Base-by-base conservation (phyloP, 2,797 vertebrate genomes). In the Enoplosus armatus region DNA sequence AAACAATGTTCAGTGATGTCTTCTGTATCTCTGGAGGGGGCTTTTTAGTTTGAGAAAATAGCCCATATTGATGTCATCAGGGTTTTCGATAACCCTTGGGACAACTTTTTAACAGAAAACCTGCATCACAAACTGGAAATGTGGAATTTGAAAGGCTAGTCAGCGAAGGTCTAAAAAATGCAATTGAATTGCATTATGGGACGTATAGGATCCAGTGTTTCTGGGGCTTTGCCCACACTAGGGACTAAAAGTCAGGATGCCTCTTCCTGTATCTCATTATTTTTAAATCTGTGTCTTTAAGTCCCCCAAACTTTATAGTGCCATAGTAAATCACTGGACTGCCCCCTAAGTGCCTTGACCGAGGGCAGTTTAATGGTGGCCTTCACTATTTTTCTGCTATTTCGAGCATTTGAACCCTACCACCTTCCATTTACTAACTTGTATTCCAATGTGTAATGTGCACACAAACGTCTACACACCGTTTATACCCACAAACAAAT, bases 401-500 rank as follows among this genome's bases (percentile, higher is more conserved):
- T 54, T 53, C 12, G 60, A 39, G 4, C 2, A 47, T 58, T 62
- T 71, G 3, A 70, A 53, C 60, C 39, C 0, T 2, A 31, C 8
- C 2, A 22, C 37, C n/a, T 41, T 53, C 11, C 9, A 8, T 48
- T 10, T 37, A 18, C 26, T 22, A 16, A 27, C 43, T 45, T n/a
- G 9, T 26, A 27, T 62, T 37, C 7, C n/a, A 29, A 8, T 15
- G 15, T 61, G 39, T 56, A 54, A 47, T 33, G 31, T 60, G 33
- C 35, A 39, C 26, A 54, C 26, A 76, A 24, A 74, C 54, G 74
- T 22, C 37, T 22, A 56, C 18, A 62, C 22, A 69, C 63, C 69
- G 27, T 59, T 3, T 26, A 31, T 45, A 65, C 51, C 26, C 20
- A 48, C 53, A 63, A 33, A 81, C 59, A 80, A 35, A 83, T 82